phyloP scores from a whole-genome alignment of 2,797 vertebrate genomes.

The Setipinna tenuifilis region DNA sequence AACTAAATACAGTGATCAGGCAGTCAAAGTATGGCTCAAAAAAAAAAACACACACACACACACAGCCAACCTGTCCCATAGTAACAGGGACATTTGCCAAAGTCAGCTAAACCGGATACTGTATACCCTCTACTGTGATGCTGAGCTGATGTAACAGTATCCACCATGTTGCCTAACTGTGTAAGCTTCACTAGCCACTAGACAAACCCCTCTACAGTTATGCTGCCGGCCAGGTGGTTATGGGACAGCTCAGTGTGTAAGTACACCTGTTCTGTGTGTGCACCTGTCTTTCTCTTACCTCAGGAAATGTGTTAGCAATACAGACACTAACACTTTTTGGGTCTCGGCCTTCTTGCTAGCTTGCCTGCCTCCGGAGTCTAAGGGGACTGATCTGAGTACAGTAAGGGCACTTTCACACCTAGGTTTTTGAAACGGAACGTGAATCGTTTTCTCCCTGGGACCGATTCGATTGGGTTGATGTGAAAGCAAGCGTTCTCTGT shows the following conservation, averaged over 20 bases:
- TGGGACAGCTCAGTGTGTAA: too few relatives aligned
- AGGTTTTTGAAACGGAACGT: too few relatives aligned
- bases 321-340: too few relatives aligned
- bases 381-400: background rate
- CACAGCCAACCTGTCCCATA: too few relatives aligned
- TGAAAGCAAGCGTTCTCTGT: too few relatives aligned
- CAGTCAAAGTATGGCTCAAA: background rate
- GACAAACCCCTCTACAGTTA: background rate
- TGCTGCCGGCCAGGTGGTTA: background rate
- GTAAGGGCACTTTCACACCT: too few relatives aligned
- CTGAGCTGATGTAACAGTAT: too few relatives aligned
- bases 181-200: background rate
- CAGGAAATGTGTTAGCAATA: too few relatives aligned
- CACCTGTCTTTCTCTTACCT: background rate
- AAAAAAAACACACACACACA: too few relatives aligned
- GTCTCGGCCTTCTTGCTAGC: background rate
- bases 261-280: background rate
- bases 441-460: too few relatives aligned
- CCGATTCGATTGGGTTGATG: too few relatives aligned
- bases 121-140: background rate
- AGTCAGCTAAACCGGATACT: background rate
- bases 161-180: background rate
- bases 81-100: background rate
- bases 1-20: background rate
- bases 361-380: background rate